These are phyloP conservation scores for Melanotaenia pygmaea DNA, from an alignment of 2,797 vertebrate genomes.

Conservation along the genomic window DNA sequence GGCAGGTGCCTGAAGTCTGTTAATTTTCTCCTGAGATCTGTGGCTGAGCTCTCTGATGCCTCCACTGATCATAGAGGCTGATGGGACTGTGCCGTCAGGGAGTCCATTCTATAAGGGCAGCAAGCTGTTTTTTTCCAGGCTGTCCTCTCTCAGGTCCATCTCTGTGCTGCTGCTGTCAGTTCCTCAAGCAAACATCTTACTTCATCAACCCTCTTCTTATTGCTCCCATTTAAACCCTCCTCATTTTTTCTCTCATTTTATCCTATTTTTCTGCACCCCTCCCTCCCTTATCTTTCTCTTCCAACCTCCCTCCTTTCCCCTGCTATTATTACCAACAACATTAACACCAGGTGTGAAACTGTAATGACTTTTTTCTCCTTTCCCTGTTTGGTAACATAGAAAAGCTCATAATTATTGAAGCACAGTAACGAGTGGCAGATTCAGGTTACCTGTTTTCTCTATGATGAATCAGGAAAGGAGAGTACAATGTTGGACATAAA, in stretches of 20 bases:
- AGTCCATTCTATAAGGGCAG: conserved; percentile 42
- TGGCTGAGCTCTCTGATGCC: conserved; percentile 36
- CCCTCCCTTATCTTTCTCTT: conserved; percentile 3
- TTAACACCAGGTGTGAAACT: conserved; percentile 62
- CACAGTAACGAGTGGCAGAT: conserved; percentile 43
- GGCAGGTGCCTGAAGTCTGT: conserved; percentile 52
- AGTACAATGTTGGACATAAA: neutral
- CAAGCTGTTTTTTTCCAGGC: conserved; percentile 22
- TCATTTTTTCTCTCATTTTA: conserved; percentile 19
- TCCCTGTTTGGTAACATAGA: conserved; percentile 51
- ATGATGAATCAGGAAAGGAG: neutral
- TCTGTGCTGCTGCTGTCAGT: conserved; percentile 29
- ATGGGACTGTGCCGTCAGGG: conserved; percentile 53
- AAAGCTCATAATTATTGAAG: conserved; percentile 55
- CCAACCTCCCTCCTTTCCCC: neutral
- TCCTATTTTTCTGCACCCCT: conserved; percentile 15
- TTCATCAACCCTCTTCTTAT: conserved; percentile 10
- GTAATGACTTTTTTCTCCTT: conserved; percentile 49
- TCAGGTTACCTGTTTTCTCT: conserved; percentile 35
- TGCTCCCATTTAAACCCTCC: neutral
- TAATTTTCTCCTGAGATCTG: conserved; percentile 62
- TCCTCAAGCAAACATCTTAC: conserved; percentile 12
- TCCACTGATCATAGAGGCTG: conserved; percentile 66
- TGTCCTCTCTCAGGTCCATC: conserved; percentile 29
- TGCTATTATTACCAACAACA: conserved; percentile 52